A percentile compares a stretch with the other conserved stretches of the same genome.
Evolutionary conservation across 2,888 invertebrate species (phyloP).

Genomic region (Sesia bembeciformis): DNA sequence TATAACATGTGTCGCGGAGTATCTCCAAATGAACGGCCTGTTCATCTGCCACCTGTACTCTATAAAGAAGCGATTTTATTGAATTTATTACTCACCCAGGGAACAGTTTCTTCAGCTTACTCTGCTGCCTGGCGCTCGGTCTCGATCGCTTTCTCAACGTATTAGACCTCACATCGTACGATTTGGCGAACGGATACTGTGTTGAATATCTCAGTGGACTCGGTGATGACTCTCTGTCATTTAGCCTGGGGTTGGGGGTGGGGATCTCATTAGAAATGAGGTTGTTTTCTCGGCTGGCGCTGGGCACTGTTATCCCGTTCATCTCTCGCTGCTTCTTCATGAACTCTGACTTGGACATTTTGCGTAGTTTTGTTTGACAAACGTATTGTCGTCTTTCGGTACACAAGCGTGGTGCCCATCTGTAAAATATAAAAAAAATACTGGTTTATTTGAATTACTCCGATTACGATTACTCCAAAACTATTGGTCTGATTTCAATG

Average conservation of each 20-base stretch:
- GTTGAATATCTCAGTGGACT: conserved; percentile 7
- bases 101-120: conserved; percentile 56
- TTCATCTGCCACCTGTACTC: no score
- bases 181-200: conserved; percentile 18
- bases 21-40: no score
- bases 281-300: conserved; percentile 43
- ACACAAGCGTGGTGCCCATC: conserved; percentile 81
- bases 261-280: conserved; percentile 50
- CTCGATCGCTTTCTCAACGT: conserved; percentile 42
- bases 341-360: conserved; percentile 44
- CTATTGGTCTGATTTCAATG: no score
- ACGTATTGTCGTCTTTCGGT: conserved; percentile 78
- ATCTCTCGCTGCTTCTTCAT: conserved; percentile 53
- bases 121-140: conserved; percentile 18
- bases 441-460: no score
- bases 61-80: no score
- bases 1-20: no score
- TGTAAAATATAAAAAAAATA: conserved; percentile 24
- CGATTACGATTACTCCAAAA: no score
- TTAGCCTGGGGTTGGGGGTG: conserved; percentile 37
- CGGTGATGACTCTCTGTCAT: conserved; percentile 33
- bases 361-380: conserved; percentile 78
- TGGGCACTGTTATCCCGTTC: conserved; percentile 72
- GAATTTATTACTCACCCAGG: conserved; percentile 42
- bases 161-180: conserved; percentile 29